These are phyloP conservation scores for Melipona bicolor DNA, from an alignment of 2,888 invertebrate species.

Conservation along the genomic window DNA sequence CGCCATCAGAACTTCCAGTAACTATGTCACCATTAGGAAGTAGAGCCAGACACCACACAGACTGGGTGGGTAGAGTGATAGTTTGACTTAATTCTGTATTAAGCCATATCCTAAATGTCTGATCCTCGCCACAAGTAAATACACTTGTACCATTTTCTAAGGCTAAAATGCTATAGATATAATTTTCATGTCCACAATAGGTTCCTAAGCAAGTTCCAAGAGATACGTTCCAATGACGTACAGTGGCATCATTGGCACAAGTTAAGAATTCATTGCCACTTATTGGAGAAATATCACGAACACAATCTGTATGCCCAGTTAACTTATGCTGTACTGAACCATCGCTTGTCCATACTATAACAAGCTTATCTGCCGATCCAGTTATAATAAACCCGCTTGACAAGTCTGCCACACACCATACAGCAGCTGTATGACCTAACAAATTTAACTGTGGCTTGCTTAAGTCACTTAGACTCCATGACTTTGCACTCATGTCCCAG, in stretches of 20 bases:
- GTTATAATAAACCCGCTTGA: slow-evolving; percentile 88
- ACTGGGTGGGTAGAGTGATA: slow-evolving; percentile 92
- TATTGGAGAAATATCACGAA: slow-evolving; percentile 91
- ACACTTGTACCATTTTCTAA: slow-evolving; percentile 87
- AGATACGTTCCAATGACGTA: slow-evolving; percentile 92
- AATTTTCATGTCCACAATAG: slow-evolving; percentile 94
- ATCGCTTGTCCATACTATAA: slow-evolving; percentile 92
- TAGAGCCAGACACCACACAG: slow-evolving; percentile 94
- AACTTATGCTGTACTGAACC: slow-evolving; percentile 84
- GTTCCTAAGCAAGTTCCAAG: slow-evolving; percentile 91
- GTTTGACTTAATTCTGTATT: slow-evolving; percentile 87
- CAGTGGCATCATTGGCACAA: slow-evolving; percentile 95
- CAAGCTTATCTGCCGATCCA: slow-evolving; percentile 96
- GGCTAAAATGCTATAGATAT: slow-evolving; percentile 88
- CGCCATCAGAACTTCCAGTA: slow-evolving; percentile 91
- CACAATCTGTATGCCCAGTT: slow-evolving; percentile 96
- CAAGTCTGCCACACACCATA: slow-evolving; percentile 91
- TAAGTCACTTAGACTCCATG: slow-evolving; percentile 89
- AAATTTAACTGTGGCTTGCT: slow-evolving; percentile 85
- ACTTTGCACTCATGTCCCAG: slow-evolving; percentile 95
- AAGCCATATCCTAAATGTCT: slow-evolving; percentile 93
- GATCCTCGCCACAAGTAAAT: slow-evolving; percentile 95
- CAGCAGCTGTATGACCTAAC: slow-evolving; percentile 91
- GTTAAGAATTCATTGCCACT: slow-evolving; percentile 92
- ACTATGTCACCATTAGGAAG: slow-evolving; percentile 95